Conservation (phyloP, 2,888 invertebrate genomes). For the Scrobipalpa atriplicella region DNA sequence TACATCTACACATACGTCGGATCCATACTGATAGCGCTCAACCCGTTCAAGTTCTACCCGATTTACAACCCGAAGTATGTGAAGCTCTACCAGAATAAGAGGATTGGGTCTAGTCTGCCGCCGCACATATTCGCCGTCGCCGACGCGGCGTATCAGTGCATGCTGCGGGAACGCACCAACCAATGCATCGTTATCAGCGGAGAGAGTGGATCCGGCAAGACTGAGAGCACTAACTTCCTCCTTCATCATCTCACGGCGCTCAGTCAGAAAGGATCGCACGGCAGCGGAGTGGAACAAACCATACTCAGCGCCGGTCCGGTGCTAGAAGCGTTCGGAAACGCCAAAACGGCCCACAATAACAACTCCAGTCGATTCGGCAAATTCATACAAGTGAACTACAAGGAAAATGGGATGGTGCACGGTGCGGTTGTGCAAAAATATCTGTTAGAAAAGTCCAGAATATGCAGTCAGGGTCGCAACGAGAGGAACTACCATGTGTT, state of each 20-base stretch:
- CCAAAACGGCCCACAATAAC: conserved; percentile 98
- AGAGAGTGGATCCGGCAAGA: conserved; percentile 98
- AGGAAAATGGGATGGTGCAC: conserved; percentile 99
- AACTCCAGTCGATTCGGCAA: conserved; percentile 99
- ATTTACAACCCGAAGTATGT: conserved; percentile 99
- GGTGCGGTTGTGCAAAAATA: conserved; percentile 99
- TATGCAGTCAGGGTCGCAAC: conserved; percentile 97
- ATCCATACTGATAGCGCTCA: conserved; percentile 96
- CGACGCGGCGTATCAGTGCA: conserved; percentile 96
- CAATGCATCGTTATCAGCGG: conserved; percentile 97
- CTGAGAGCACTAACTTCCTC: conserved; percentile 97
- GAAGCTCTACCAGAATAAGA: conserved; percentile 95
- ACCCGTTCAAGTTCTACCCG: conserved; percentile 97
- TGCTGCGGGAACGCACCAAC: conserved; percentile 95
- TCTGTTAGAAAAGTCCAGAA: conserved; percentile 96
- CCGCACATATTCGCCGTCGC: conserved; percentile 99
- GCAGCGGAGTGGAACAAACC: conserved; percentile 98
- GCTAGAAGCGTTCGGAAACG: conserved; percentile 99
- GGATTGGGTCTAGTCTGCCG: conserved; percentile 95
- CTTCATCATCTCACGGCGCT: conserved; percentile 97
- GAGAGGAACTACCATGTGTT: conserved; percentile 99
- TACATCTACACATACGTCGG: conserved; percentile 99
- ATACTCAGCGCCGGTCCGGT: conserved; percentile 98
- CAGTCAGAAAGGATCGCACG: conserved; percentile 96
- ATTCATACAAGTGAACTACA: conserved; percentile 98